A percentile compares a stretch with the other conserved stretches of the same genome.
Conservation (phyloP, 2,888 invertebrate species). For the Lycia hirtaria region DNA sequence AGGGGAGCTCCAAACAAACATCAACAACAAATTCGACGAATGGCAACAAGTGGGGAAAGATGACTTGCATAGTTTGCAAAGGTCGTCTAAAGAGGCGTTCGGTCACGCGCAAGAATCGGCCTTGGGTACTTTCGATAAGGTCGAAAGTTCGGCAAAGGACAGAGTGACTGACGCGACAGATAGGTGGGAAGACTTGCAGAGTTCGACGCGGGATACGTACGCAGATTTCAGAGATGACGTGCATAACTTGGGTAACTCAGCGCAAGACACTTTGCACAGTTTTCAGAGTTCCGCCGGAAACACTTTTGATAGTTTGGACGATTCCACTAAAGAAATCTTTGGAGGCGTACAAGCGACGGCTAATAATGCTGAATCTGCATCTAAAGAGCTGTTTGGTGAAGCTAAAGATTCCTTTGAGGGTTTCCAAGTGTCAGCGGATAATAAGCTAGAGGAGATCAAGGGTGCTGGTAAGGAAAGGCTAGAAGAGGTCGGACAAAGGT, state of each 20-base stretch:
- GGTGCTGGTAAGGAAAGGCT: slow-evolving; percentile 59
- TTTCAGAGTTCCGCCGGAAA: slow-evolving; percentile 81
- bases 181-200: slow-evolving; percentile 75
- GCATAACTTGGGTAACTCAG: slow-evolving; percentile 71
- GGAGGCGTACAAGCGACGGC: slow-evolving; percentile 55
- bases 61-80: slow-evolving; percentile 61
- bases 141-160: slow-evolving; percentile 81
- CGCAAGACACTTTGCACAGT: slow-evolving; percentile 77
- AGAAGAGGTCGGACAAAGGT: slow-evolving; percentile 59
- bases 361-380: slow-evolving; percentile 55
- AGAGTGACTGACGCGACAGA: slow-evolving; percentile 70
- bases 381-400: slow-evolving; percentile 68
- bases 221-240: slow-evolving; percentile 74
- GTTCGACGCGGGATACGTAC: slow-evolving; percentile 75
- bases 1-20: slow-evolving; percentile 59
- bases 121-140: slow-evolving; percentile 77
- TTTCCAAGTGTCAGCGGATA: slow-evolving; percentile 77
- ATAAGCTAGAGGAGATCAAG: slow-evolving; percentile 74
- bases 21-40: slow-evolving; percentile 55
- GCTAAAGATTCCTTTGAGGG: slow-evolving; percentile 70
- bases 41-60: slow-evolving; percentile 55
- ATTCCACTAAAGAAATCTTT: slow-evolving; percentile 68
- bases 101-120: slow-evolving; percentile 73
- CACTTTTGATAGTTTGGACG: slow-evolving; percentile 78
- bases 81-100: slow-evolving; percentile 69